Evolutionary conservation across 2,888 invertebrate genomes (phyloP), one percentile per base, ranked within the genome.

Genomic region (Drosophila formosana): DNA sequence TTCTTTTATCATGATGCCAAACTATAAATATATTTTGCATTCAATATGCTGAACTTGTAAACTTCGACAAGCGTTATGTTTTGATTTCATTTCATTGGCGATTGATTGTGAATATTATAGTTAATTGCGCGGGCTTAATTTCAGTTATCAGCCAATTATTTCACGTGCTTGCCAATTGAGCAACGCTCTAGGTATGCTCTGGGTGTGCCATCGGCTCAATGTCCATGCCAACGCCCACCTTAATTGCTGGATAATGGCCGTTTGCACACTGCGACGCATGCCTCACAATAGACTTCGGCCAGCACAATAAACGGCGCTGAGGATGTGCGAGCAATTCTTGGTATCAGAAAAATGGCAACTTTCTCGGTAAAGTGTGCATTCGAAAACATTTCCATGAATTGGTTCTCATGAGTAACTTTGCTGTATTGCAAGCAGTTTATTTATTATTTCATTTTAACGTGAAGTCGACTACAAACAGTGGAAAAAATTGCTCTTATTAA

Each of bases 61-160:
- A 6, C 34, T 41, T 41, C 5, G 28, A 13, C n/a, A 34, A 26
- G 4, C 25, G 13, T 26, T 45, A 7, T 18, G n/a, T n/a, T 4
- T n/a, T 3, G 11, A 13, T 34, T 25, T 8, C 25, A 6, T 34
- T 41, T 28, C 6, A 8, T 43, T 26, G 26, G 26, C 28, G 7
- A 28, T 28, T 45, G 7, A 23, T 7, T 67, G 41, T 56, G 7
- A 47, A 9, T 41, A 34, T 32, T 23, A 0, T 41, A 57, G 47
- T 75, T 77, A 55, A 77, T 58, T 62, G 51, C 66, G 25, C 23
- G 43, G 32, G 43, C 32, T 57, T 66, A 60, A 70, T 77, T 76
- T 64, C 83, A 71, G 62, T 74, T 73, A 66, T 78, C 63, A 64
- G 55, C 49, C 66, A 70, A 68, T 82, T 80, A 85, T 82, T 82